phyloP scores from a whole-genome alignment of 2,888 invertebrate genomes.

The Aplocera efformata region DNA sequence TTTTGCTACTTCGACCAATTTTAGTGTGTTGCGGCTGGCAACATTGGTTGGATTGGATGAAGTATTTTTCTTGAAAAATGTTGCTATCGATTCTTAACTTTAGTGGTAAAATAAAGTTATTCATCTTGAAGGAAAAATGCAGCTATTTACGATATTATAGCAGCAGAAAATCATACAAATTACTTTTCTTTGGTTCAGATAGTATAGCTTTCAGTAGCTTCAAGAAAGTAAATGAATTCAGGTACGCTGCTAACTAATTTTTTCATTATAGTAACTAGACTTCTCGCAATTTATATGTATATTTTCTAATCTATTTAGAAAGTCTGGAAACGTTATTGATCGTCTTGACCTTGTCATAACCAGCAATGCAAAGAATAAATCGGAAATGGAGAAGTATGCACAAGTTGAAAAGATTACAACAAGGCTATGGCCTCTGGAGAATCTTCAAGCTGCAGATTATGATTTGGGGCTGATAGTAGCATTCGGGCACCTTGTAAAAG shows the following conservation, averaged over 20 bases:
- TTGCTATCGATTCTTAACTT: slow-evolving; percentile 51
- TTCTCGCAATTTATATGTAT: slow-evolving; percentile 3
- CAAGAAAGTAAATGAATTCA: slow-evolving; percentile 82
- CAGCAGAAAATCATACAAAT: slow-evolving; percentile 45
- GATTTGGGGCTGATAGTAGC: slow-evolving; percentile 95
- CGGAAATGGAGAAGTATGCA: slow-evolving; percentile 86
- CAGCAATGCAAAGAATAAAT: slow-evolving; percentile 77
- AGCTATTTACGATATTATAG: slow-evolving; percentile 35
- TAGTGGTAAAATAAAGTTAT: slow-evolving; percentile 31
- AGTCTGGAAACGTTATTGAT: slow-evolving; percentile 68
- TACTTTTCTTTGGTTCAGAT: slow-evolving; percentile 93
- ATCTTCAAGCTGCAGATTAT: slow-evolving; percentile 74
- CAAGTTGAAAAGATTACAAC: slow-evolving; percentile 78
- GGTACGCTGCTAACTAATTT: slow-evolving; percentile 58
- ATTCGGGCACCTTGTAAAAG: slow-evolving; percentile 94
- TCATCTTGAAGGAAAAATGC: slow-evolving; percentile 40
- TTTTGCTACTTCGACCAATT: no score
- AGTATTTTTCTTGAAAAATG: no score
- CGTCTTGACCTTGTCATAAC: slow-evolving; percentile 87
- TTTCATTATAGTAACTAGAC: no score
- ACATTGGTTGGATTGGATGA: neutral
- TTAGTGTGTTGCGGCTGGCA: no score
- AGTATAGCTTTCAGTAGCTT: slow-evolving; percentile 89
- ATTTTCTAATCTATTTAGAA: slow-evolving; percentile 59
- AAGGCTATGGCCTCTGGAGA: slow-evolving; percentile 83